Evolutionary conservation across 2,113 vertebrate species (phyloP).

Genomic region (Melanotaenia duboulayi): DNA sequence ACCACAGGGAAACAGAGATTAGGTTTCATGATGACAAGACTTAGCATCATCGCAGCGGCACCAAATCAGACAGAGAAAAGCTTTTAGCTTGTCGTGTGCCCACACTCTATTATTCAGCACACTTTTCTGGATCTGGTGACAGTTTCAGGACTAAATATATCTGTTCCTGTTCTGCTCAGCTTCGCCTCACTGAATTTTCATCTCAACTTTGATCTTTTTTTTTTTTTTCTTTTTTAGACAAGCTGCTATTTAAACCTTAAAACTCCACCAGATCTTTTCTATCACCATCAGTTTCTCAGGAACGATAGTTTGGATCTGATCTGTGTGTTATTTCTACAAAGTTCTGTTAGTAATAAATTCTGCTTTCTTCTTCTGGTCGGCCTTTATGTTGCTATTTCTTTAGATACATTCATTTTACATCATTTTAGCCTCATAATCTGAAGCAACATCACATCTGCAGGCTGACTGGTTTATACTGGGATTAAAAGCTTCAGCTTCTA

Average conservation of each 20-base stretch:
- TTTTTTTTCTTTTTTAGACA: conserved; percentile 14
- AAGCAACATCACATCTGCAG: too few species aligned
- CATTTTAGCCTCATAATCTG: too few species aligned
- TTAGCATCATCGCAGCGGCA: conserved; percentile 39
- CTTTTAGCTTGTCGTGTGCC: conserved; percentile 71
- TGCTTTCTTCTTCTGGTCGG: too few species aligned
- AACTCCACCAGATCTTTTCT: too few species aligned
- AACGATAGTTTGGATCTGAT: too few species aligned
- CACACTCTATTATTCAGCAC: conserved; percentile 75
- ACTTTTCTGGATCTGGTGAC: conserved; percentile 41
- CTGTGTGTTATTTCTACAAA: too few species aligned
- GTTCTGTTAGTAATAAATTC: too few species aligned
- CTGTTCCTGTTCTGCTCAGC: conserved; percentile 21
- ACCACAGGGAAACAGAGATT: conserved; percentile 3
- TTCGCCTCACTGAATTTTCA: conserved; percentile 35
- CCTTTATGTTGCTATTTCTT: too few species aligned
- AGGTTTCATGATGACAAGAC: conserved; percentile 28
- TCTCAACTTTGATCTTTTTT: conserved; percentile 20
- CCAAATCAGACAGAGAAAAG: conserved; percentile 74
- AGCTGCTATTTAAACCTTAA: conserved; percentile 19
- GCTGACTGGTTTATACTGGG: too few species aligned
- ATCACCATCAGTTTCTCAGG: too few species aligned
- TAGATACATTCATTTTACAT: too few species aligned
- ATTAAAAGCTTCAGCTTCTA: too few species aligned
- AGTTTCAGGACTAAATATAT: conserved; percentile 59